Percentiles rank a stretch among this genome's conserved stretches.
Evolutionary conservation across 2,113 vertebrate genomes (phyloP).

Genomic region (Phalacrocorax brasilianus): DNA sequence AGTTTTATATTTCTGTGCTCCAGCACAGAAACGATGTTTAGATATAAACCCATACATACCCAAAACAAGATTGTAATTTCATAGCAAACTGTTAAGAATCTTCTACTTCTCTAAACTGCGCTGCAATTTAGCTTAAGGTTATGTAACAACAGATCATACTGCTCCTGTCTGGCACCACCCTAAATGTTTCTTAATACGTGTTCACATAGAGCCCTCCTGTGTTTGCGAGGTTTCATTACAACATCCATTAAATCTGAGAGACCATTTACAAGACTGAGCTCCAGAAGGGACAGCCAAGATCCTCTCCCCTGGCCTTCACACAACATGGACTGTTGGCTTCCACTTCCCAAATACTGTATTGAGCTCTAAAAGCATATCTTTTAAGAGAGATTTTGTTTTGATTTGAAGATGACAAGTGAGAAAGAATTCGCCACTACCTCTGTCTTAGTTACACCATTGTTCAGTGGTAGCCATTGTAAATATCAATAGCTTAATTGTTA

Average conservation of each 20-base stretch:
- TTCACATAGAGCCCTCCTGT: slow-evolving; percentile 51
- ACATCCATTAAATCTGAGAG: neutral
- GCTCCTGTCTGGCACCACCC: neutral
- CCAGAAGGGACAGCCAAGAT: neutral
- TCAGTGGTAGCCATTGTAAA: neutral
- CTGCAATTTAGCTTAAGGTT: neutral
- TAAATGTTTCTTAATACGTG: neutral
- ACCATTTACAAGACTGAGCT: neutral
- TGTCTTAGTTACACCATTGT: neutral
- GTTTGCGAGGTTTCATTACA: slow-evolving; percentile 27
- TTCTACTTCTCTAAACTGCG: neutral
- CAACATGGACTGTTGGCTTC: neutral
- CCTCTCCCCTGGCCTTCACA: neutral
- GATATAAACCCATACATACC: neutral
- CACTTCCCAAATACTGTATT: neutral
- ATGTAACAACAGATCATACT: neutral
- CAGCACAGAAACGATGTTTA: neutral
- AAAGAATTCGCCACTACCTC: neutral
- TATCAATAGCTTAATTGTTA: neutral
- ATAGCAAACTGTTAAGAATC: neutral
- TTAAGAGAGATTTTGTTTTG: neutral
- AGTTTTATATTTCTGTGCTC: neutral
- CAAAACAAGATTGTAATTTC: neutral
- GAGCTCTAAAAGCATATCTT: neutral
- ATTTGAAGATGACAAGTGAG: neutral